Percentiles rank a stretch among this genome's conserved stretches.
These are phyloP conservation scores for Hydraecia micacea DNA, from an alignment of 2,888 invertebrate species.

Conservation along the genomic window DNA sequence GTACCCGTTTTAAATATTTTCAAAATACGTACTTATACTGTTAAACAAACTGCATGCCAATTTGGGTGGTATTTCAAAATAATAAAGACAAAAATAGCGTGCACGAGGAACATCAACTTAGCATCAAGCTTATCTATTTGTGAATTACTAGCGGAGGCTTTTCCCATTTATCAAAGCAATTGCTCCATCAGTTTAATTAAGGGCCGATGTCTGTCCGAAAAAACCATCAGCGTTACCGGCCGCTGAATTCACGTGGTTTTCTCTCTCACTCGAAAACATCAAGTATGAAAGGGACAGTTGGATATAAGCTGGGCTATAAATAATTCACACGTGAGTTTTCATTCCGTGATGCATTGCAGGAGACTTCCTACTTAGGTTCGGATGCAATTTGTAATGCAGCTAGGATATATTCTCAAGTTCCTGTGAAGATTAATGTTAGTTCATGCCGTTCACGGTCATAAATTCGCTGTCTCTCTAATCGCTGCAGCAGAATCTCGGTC, in stretches of 20 bases:
- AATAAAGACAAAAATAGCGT: constrained; percentile 49
- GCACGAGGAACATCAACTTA: constrained; percentile 40
- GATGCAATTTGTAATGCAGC: constrained; percentile 40
- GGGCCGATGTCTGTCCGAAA: constrained; percentile 14
- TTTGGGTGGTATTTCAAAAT: constrained; percentile 21
- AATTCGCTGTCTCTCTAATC: constrained; percentile 35
- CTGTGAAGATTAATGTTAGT: constrained; percentile 29
- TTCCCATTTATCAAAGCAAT: constrained; percentile 65
- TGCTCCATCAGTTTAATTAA: constrained; percentile 62
- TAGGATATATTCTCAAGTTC: constrained; percentile 24
- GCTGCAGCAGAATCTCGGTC: constrained; percentile 41
- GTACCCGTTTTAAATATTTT: constrained; percentile 24
- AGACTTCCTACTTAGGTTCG: constrained; percentile 44
- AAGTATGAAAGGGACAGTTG: constrained; percentile 30
- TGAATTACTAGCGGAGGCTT: constrained; percentile 48
- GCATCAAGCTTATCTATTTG: constrained; percentile 41
- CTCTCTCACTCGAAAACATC: constrained; percentile 37
- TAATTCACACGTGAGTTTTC: constrained; percentile 49
- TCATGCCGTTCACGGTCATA: constrained; percentile 18
- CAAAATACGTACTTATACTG: background rate
- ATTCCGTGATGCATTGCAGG: constrained; percentile 39
- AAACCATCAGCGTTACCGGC: constrained; percentile 33
- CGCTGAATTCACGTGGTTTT: constrained; percentile 25
- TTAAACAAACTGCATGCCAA: constrained; percentile 14
- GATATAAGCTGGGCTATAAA: constrained; percentile 34